Percentiles rank a stretch among this genome's conserved stretches.
Conservation (phyloP, 2,888 invertebrate genomes). For the Lasius fuliginosus region DNA sequence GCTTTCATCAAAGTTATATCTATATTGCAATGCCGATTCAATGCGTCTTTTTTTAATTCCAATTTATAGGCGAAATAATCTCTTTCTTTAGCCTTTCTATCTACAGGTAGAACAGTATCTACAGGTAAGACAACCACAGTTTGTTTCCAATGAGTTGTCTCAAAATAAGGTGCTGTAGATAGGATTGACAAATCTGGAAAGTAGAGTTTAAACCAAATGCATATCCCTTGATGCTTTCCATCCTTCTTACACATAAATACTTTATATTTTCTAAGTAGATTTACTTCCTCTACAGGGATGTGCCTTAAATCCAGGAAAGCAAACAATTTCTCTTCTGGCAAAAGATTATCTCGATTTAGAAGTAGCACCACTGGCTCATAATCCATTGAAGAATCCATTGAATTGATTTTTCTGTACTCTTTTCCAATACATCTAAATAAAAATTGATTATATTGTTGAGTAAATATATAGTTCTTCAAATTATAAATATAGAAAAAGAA, state of each 20-base stretch:
- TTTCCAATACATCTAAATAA: conserved; percentile 87
- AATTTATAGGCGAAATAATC: conserved; percentile 90
- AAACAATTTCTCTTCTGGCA: conserved; percentile 90
- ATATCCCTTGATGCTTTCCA: conserved; percentile 91
- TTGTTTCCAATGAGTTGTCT: conserved; percentile 92
- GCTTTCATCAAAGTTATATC: conserved; percentile 79
- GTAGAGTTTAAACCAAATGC: conserved; percentile 90
- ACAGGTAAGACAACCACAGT: conserved; percentile 91
- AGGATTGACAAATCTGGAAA: conserved; percentile 89
- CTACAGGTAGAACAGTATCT: conserved; percentile 78
- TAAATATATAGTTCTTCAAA: neutral
- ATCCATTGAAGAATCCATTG: too few relatives aligned
- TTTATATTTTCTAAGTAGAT: conserved; percentile 88
- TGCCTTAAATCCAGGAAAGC: conserved; percentile 91
- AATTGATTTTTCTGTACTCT: conserved; percentile 89
- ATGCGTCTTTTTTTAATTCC: conserved; percentile 87
- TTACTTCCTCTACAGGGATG: conserved; percentile 88
- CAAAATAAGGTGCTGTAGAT: conserved; percentile 88
- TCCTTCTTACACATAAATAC: conserved; percentile 87
- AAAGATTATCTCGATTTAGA: conserved; percentile 88
- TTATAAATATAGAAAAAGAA: neutral
- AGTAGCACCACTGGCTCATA: conserved; percentile 90
- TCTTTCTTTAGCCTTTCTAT: too few relatives aligned
- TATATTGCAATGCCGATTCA: conserved; percentile 90
- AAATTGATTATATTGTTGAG: conserved; percentile 7